Percentiles rank a stretch among this genome's conserved stretches.
Evolutionary conservation across 1,140 invertebrate genomes (phyloP).

Genomic region (Drosophila paulistorum): DNA sequence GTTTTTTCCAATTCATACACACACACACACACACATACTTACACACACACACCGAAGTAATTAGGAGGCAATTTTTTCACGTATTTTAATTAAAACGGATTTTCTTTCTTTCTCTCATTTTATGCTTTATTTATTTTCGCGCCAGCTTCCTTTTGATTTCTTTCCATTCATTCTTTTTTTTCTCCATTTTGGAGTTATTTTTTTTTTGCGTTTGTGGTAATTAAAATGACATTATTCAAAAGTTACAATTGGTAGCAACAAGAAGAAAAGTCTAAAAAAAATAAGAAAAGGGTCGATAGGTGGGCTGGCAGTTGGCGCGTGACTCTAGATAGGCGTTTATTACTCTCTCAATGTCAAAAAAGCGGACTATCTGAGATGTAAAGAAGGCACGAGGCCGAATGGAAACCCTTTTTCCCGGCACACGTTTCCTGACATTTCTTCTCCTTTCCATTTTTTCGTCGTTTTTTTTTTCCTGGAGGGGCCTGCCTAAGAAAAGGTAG

Average conservation of each 20-base stretch:
- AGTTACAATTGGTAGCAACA: constrained; percentile 44
- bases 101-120: constrained; percentile 36
- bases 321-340: constrained; percentile 69
- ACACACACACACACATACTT: constrained; percentile 4
- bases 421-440: constrained; percentile 31
- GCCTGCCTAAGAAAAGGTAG: constrained; percentile 31
- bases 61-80: constrained; percentile 52
- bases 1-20: constrained; percentile 15
- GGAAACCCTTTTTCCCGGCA: constrained; percentile 47
- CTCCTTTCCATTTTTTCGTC: not conserved
- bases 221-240: constrained; percentile 81
- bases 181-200: not conserved
- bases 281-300: constrained; percentile 47
- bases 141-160: constrained; percentile 44
- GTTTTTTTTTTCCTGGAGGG: not conserved
- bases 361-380: constrained; percentile 61
- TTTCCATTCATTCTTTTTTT: constrained; percentile 29
- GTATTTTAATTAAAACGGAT: constrained; percentile 71
- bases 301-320: constrained; percentile 24
- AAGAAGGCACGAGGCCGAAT: not conserved
- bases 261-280: constrained; percentile 22
- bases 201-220: constrained; percentile 65
- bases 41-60: constrained; percentile 55
- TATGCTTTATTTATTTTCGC: constrained; percentile 45
- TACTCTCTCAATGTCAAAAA: constrained; percentile 33